Evolutionary conservation across 2,888 invertebrate genomes (phyloP), one percentile per base, ranked within the genome.

Genomic region (Agrochola circellaris): DNA sequence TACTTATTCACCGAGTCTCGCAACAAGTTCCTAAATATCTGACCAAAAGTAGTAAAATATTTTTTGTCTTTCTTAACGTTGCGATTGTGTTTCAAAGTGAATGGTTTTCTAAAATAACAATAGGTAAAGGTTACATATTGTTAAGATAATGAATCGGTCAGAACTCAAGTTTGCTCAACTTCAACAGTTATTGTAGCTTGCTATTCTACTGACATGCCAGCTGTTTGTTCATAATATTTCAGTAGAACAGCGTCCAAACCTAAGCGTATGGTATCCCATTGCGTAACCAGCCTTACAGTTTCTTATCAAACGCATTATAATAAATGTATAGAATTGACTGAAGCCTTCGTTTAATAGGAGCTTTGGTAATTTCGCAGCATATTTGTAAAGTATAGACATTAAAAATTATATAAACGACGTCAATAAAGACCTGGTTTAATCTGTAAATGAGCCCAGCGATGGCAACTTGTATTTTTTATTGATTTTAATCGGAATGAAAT

Each of bases 321-420:
- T 86, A 88, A 89, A 85, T 77, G 82, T 84, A 76, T 85, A 79
- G 78, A 75, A 87, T 83, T 68, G 72, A 81, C 82, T 42, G 71
- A 79, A 72, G 62, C 69, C 73, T 73, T 48, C 51, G 26, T 17
- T 87, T 88, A 88, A 84, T 89, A 81, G 75, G 88, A 76, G 85
- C 89, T 85, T 89, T 74, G 82, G 87, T 86, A 88, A 88, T 86
- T 84, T 82, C 74, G 86, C 85, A 71, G 82, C 81, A 77, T 77
- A 89, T 86, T 90, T 89, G 89, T 88, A 89, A 89, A 83, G 75
- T 85, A 84, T 76, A 81, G 66, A 73, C 87, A 90, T 90, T 87
- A 89, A 88, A 86, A 87, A 84, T 71, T 74, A 83, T 85, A 83
- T 79, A 83, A 85, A 88, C 73, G 83, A 85, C 73, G 64, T 69